Conservation (phyloP, 92 coral and sea anemone genomes). For the Actinernus sp. region DNA sequence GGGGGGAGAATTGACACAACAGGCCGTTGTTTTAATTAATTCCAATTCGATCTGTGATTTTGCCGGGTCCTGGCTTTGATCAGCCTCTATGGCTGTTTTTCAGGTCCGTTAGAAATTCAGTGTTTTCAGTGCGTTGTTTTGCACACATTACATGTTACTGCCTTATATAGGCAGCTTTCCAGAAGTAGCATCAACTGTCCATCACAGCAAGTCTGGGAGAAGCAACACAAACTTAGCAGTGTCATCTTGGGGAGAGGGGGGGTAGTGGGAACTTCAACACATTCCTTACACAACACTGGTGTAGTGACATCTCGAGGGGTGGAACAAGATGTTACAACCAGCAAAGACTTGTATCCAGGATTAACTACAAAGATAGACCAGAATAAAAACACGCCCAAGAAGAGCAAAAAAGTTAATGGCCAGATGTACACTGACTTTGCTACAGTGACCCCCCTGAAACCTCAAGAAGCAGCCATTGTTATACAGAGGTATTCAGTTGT, state of each 20-base stretch:
- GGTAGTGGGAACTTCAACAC: conserved; percentile 75
- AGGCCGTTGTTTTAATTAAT: no score
- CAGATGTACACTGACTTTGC: conserved; percentile 52
- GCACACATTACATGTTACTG: no score
- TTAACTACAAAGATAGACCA: conserved; percentile 30
- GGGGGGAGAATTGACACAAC: no score
- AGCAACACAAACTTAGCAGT: conserved; percentile 68
- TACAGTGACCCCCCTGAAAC: conserved; percentile 45
- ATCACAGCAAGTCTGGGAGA: not conserved
- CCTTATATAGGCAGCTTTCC: no score
- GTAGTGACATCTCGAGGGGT: conserved; percentile 77
- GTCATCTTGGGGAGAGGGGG: conserved; percentile 93
- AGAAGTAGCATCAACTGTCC: no score
- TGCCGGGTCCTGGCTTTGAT: not conserved
- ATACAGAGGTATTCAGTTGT: conserved; percentile 84
- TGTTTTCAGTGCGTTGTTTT: no score
- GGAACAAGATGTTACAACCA: conserved; percentile 59
- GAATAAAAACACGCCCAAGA: conserved; percentile 11
- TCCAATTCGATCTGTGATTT: not conserved
- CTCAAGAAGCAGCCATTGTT: conserved; percentile 56
- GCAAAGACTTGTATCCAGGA: conserved; percentile 70
- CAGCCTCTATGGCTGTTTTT: no score
- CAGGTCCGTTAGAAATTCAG: not conserved
- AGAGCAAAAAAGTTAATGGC: conserved; percentile 1
- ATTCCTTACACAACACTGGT: conserved; percentile 64